Conservation (phyloP, 2,888 invertebrate species). For the Podabrus alpinus region DNA sequence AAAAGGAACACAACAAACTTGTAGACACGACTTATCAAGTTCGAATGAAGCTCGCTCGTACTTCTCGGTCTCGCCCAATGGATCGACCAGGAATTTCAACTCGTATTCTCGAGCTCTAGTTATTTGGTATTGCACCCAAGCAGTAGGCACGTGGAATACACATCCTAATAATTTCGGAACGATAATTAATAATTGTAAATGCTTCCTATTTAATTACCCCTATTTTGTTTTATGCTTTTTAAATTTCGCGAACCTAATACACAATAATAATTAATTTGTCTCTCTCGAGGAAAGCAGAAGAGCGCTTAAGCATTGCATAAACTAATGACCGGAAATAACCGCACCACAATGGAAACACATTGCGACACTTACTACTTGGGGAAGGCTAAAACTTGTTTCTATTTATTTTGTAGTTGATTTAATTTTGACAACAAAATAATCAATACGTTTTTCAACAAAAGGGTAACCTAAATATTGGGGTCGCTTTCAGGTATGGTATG, state of each 20-base stretch:
- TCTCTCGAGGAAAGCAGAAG: neutral
- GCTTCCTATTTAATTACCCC: neutral
- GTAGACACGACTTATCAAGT: slow-evolving; percentile 25
- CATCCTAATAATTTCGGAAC: neutral
- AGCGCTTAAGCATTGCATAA: neutral
- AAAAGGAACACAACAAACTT: slow-evolving; percentile 20
- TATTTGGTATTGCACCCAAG: neutral
- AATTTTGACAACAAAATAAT: neutral
- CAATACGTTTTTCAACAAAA: neutral
- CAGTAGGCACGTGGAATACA: neutral
- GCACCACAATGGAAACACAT: neutral
- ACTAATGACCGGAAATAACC: neutral
- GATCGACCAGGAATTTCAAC: neutral
- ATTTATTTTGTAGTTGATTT: neutral
- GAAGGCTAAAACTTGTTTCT: neutral
- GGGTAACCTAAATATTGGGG: neutral
- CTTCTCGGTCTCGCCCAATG: slow-evolving; percentile 14
- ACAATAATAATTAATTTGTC: neutral
- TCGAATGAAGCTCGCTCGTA: slow-evolving; percentile 29
- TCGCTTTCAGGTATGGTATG: neutral
- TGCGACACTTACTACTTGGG: neutral
- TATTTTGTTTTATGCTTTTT: neutral
- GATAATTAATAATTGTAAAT: neutral
- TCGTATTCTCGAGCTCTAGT: neutral
- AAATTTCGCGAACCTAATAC: neutral